Conservation (phyloP, 2,888 invertebrate genomes). For the Apeira syringaria region DNA sequence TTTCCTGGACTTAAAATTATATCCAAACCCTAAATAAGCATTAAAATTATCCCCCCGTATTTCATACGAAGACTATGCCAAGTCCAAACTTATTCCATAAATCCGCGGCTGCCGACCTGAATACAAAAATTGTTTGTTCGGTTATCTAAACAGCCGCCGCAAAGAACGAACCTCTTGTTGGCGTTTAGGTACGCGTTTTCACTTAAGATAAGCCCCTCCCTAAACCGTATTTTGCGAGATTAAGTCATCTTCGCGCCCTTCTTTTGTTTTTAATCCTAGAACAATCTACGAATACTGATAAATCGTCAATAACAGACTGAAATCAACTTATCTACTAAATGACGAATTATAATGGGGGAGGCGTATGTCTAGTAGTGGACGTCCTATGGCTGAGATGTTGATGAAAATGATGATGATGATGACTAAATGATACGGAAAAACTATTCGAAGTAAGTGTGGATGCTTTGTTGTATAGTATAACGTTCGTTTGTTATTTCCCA, state of each 20-base stretch:
- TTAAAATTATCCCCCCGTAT: too few relatives aligned
- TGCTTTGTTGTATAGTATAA: too few relatives aligned
- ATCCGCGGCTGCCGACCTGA: conserved; percentile 19
- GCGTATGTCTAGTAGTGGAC: neutral
- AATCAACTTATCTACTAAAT: conserved; percentile 28
- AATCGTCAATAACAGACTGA: conserved; percentile 42
- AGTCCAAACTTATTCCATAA: conserved; percentile 14
- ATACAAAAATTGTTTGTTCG: conserved; percentile 37
- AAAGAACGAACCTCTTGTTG: conserved; percentile 41
- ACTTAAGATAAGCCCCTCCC: conserved; percentile 55
- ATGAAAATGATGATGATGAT: neutral
- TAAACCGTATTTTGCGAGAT: conserved; percentile 46
- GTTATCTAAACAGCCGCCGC: conserved; percentile 38
- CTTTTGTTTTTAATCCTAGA: conserved; percentile 58
- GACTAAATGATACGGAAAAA: neutral
- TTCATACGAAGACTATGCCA: too few relatives aligned
- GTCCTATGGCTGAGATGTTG: neutral
- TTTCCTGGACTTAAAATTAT: too few relatives aligned
- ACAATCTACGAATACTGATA: conserved; percentile 56
- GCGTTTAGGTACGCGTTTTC: conserved; percentile 56
- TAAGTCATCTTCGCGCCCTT: conserved; percentile 47
- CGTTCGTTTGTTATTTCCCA: too few relatives aligned
- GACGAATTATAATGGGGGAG: too few relatives aligned
- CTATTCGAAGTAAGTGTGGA: too few relatives aligned
- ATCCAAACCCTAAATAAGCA: too few relatives aligned